Base-by-base conservation (phyloP, 1,140 invertebrate species). In the Pollicipes pollicipes region DNA sequence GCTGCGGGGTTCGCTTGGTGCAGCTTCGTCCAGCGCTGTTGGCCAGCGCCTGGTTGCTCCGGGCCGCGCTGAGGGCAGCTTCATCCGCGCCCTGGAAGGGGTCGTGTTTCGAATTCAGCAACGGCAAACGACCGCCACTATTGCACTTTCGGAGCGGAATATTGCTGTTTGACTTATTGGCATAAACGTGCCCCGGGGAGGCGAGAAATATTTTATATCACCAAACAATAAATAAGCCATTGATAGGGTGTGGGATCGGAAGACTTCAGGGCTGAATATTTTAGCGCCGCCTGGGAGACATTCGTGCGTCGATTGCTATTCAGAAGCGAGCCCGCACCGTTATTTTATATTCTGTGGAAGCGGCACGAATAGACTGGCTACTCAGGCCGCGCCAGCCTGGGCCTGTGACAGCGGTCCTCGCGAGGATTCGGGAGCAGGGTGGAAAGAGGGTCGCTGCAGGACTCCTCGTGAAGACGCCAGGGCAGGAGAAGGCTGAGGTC, bases 161-260 rank as follows among this genome's bases (percentile, higher is more conserved):
- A 58, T 58, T 10, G 45, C 45, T 10, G 45, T 21, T 35, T 21
- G 45, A 29, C 64, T 29, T 29, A 29, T 66, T 24, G 64, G 64
- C 64, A 66, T 66, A 66, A 66, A 66, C 28, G 64, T 21, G 8
- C 64, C 28, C 64, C 27, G 64, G 64, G 64, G 64, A 58, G 45
- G 45, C 45, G 45, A 24, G 21, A 58, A 58, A 58, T 58, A 58
- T 58, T 58, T 24, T 58, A 58, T 58, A 58, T 58, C 45, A 58
- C 45, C 45, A 58, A 58, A 58, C 45, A 58, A 58, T 58, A 58
- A 58, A 58, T 58, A 58, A 58, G 45, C 45, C 45, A 58, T 58
- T 21, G 45, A 58, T 58, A 58, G 45, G 8, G 45, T 58, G 17
- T 2, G 10, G 6, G 45, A 3, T 58, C 45, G 45, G n/a, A n/a